A percentile compares a stretch with the other conserved stretches of the same genome.
phyloP scores from a whole-genome alignment of 2,888 invertebrate genomes.

The Cephus runcator region DNA sequence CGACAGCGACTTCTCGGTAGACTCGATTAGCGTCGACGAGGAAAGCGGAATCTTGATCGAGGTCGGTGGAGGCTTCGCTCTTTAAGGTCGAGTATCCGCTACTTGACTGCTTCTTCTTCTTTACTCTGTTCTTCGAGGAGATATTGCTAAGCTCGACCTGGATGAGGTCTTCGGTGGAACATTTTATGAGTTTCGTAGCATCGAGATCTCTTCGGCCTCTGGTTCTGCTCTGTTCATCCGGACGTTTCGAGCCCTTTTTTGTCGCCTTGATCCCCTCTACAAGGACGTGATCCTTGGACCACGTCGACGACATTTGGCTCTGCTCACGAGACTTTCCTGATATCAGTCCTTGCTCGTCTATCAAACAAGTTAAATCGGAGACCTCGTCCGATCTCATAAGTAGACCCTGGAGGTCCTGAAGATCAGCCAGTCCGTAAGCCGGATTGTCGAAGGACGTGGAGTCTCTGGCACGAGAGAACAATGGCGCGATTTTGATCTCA shows the following conservation, averaged over 20 bases:
- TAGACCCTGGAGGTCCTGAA: slow-evolving; percentile 53
- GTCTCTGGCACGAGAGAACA: slow-evolving; percentile 43
- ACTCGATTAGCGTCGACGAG: slow-evolving; percentile 40
- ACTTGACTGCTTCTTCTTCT: slow-evolving; percentile 52
- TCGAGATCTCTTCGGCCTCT: slow-evolving; percentile 32
- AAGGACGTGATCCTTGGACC: slow-evolving; percentile 8
- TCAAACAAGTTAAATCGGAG: slow-evolving; percentile 53
- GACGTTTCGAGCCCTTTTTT: neutral
- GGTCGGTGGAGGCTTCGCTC: slow-evolving; percentile 52
- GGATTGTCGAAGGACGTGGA: slow-evolving; percentile 61
- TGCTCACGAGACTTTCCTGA: slow-evolving; percentile 24
- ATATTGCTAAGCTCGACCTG: slow-evolving; percentile 30
- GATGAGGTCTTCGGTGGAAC: slow-evolving; percentile 55
- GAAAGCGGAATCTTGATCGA: slow-evolving; percentile 45
- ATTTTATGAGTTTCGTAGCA: slow-evolving; percentile 47
- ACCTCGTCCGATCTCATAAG: slow-evolving; percentile 57
- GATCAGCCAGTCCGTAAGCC: slow-evolving; percentile 56
- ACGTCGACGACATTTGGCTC: slow-evolving; percentile 15
- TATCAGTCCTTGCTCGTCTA: slow-evolving; percentile 48
- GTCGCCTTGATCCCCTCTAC: neutral
- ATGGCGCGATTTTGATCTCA: slow-evolving; percentile 50
- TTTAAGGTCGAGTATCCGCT: slow-evolving; percentile 60
- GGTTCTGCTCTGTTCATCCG: neutral
- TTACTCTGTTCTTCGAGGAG: slow-evolving; percentile 32
- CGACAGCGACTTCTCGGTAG: slow-evolving; percentile 61